A percentile compares a stretch with the other conserved stretches of the same genome.
These are phyloP conservation scores for Nematopogon swammerdamellus DNA, from an alignment of 2,888 invertebrate species.

Conservation along the genomic window DNA sequence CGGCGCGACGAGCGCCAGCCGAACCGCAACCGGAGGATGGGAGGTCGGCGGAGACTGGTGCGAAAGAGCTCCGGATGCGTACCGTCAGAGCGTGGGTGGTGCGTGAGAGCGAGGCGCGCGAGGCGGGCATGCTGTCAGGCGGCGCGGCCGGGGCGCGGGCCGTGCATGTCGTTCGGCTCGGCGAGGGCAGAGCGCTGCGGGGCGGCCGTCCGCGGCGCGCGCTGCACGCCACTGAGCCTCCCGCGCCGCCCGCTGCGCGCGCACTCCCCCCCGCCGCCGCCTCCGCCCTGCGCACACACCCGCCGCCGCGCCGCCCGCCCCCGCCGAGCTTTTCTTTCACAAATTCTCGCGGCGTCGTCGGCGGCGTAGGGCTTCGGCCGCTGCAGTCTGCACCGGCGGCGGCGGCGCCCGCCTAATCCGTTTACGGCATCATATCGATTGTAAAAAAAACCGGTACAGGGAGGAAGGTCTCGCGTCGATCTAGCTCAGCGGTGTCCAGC, in stretches of 20 bases:
- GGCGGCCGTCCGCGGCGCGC: conserved; percentile 55
- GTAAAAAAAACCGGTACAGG: no score
- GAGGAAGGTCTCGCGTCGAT: no score
- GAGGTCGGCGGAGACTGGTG: conserved; percentile 10
- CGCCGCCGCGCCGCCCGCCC: conserved; percentile 14
- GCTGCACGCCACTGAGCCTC: conserved; percentile 44
- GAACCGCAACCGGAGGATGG: conserved; percentile 12
- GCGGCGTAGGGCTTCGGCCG: neutral
- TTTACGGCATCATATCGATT: neutral
- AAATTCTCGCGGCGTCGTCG: conserved; percentile 16
- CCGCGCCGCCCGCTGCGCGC: conserved; percentile 39
- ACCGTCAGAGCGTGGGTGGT: conserved; percentile 54
- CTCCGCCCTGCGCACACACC: conserved; percentile 9
- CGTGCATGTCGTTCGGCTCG: conserved; percentile 48
- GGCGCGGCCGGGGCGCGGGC: conserved; percentile 53
- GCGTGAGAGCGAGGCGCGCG: conserved; percentile 55
- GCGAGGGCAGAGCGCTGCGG: conserved; percentile 41
- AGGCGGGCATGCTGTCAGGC: conserved; percentile 55
- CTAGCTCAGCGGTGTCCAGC: no score
- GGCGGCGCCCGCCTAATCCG: neutral
- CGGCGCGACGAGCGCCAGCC: conserved; percentile 15
- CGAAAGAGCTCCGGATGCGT: conserved; percentile 23
- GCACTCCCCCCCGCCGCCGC: conserved; percentile 13
- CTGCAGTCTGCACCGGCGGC: neutral
- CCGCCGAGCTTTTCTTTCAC: conserved; percentile 3